These are phyloP conservation scores for Cnemophilus loriae DNA, from an alignment of 2,113 vertebrate genomes.

Conservation along the genomic window DNA sequence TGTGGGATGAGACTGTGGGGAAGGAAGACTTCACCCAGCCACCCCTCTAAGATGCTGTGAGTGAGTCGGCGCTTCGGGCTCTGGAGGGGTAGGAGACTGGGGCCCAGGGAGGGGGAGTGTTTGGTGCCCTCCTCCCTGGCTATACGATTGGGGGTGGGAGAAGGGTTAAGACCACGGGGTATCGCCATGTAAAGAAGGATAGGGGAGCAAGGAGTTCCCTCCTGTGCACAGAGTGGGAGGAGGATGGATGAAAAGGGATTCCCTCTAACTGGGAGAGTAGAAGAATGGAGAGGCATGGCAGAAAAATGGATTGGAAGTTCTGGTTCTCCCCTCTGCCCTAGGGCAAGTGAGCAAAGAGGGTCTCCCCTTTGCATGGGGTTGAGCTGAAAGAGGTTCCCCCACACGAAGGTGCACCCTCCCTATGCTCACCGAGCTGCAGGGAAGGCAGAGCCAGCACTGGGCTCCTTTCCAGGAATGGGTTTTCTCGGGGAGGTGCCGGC, in stretches of 20 bases:
- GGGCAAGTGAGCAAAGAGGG: neutral
- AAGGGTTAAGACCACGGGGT: neutral
- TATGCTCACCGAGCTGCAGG: neutral
- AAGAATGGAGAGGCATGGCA: neutral
- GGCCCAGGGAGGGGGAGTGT: neutral
- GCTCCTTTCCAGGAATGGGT: slow-evolving; percentile 73
- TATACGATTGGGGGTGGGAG: neutral
- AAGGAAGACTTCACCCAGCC: slow-evolving; percentile 18
- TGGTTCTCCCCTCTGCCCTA: neutral
- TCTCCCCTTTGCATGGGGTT: neutral
- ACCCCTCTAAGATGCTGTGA: neutral
- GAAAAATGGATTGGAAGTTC: neutral
- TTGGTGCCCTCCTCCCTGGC: neutral
- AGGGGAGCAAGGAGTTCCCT: neutral
- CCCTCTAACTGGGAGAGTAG: neutral
- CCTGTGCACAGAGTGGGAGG: neutral
- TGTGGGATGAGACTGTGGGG: slow-evolving; percentile 45
- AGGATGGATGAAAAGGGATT: neutral
- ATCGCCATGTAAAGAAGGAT: neutral
- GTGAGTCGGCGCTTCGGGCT: neutral
- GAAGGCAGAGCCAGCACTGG: neutral
- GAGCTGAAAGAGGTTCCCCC: neutral
- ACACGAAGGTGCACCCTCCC: neutral
- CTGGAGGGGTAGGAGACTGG: slow-evolving; percentile 30
- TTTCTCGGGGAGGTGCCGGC: slow-evolving; percentile 65